These are phyloP conservation scores for Nyctereutes procyonoides DNA, from an alignment of 2,113 vertebrate species.

Conservation along the genomic window DNA sequence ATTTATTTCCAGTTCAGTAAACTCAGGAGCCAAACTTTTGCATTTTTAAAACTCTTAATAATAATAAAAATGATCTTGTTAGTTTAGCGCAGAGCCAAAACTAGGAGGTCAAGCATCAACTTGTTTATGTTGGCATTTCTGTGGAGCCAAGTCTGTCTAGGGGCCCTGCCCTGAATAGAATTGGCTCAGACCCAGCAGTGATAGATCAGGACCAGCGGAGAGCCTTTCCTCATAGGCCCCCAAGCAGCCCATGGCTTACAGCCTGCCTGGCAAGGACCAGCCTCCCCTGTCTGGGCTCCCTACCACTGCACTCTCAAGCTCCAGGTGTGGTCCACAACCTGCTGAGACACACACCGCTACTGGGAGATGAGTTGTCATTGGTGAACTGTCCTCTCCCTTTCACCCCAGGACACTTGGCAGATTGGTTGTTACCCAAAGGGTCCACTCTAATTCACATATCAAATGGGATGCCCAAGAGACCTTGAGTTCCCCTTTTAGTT, in stretches of 20 bases:
- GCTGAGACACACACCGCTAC: neutral
- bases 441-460: neutral
- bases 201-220: slow-evolving; percentile 9
- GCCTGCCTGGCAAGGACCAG: neutral
- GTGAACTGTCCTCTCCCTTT: neutral
- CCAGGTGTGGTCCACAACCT: neutral
- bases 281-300: neutral
- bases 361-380: accelerated
- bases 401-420: too few relatives aligned
- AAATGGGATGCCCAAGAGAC: neutral
- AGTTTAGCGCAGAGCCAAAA: slow-evolving; percentile 56
- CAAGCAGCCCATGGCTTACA: neutral
- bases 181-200: slow-evolving; percentile 49
- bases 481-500: too few relatives aligned
- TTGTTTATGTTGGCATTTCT: slow-evolving; percentile 59
- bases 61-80: slow-evolving; percentile 68
- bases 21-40: slow-evolving; percentile 73
- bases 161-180: slow-evolving; percentile 66
- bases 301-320: neutral
- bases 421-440: neutral
- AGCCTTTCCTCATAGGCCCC: neutral
- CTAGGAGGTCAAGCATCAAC: slow-evolving; percentile 44
- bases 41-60: slow-evolving; percentile 79
- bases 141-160: slow-evolving; percentile 70
- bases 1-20: slow-evolving; percentile 75